These are phyloP conservation scores for Ammodytes dubius DNA, from an alignment of 2,113 vertebrate species.

Conservation along the genomic window DNA sequence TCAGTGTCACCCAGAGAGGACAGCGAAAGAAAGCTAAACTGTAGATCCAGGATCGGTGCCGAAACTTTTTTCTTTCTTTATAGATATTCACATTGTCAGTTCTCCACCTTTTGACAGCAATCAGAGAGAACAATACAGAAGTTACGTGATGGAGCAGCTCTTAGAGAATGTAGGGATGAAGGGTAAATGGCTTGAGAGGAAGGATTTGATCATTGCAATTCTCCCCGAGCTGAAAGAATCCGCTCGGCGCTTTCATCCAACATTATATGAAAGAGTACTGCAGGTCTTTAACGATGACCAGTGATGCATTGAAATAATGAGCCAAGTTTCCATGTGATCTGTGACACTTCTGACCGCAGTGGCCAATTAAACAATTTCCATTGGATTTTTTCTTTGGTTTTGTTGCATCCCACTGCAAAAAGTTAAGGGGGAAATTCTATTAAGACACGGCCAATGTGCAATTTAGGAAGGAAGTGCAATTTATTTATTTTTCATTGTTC, in stretches of 20 bases:
- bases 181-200: not conserved
- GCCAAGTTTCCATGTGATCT: slow-evolving; percentile 36
- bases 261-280: slow-evolving; percentile 26
- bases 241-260: slow-evolving; percentile 1
- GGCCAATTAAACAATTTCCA: slow-evolving; percentile 15
- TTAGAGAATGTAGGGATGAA: not conserved
- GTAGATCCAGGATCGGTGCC: too few relatives aligned
- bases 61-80: not conserved
- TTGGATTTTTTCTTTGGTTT: not conserved
- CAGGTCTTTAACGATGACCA: slow-evolving; percentile 5
- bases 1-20: slow-evolving; percentile 14
- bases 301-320: slow-evolving; percentile 34
- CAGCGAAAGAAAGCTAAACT: slow-evolving; percentile 6
- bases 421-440: not conserved
- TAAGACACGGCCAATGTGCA: not conserved
- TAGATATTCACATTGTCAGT: not conserved
- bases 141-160: not conserved
- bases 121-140: not conserved
- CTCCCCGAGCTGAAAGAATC: not conserved
- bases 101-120: not conserved
- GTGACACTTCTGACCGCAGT: slow-evolving; percentile 31
- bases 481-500: not conserved
- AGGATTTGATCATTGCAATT: not conserved
- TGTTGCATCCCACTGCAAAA: slow-evolving; percentile 12
- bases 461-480: not conserved